These are phyloP conservation scores for Acrocyrtus sp. DNA, from an alignment of 2,888 invertebrate species.

Conservation along the genomic window DNA sequence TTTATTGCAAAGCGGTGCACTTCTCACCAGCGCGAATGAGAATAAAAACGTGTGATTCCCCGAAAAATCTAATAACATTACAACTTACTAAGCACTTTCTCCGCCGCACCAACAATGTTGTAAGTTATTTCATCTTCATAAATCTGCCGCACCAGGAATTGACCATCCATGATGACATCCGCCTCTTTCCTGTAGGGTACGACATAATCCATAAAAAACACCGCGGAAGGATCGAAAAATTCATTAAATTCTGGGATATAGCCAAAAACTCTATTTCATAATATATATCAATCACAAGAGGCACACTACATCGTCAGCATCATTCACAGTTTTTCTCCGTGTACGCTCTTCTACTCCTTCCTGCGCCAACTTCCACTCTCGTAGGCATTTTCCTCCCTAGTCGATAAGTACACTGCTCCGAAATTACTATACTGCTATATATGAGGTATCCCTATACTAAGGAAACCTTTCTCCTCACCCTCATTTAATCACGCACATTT, in stretches of 20 bases:
- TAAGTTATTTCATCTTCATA: conserved; percentile 97
- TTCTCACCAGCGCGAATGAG: too few species aligned
- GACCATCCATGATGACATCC: conserved; percentile 93
- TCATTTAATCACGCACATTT: too few species aligned
- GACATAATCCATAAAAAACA: conserved; percentile 18
- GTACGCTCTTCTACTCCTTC: too few species aligned
- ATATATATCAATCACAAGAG: conserved; percentile 22
- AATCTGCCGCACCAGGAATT: conserved; percentile 92
- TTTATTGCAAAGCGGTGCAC: too few species aligned
- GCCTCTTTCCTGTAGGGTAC: conserved; percentile 81
- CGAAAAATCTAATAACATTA: neutral
- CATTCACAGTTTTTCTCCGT: neutral
- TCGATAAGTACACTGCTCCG: too few species aligned
- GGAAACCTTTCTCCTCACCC: too few species aligned
- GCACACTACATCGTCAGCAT: neutral
- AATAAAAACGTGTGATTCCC: too few species aligned
- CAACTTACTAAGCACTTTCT: conserved; percentile 86
- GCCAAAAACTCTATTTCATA: conserved; percentile 27
- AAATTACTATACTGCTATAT: too few species aligned
- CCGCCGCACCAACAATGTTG: conserved; percentile 91
- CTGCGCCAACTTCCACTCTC: too few species aligned
- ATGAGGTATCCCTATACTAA: too few species aligned
- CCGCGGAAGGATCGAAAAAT: conserved; percentile 35
- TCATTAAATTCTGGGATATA: conserved; percentile 40
- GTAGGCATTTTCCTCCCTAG: too few species aligned